Evolutionary conservation across 2,888 invertebrate species (phyloP), one percentile per base, ranked within the genome.

Genomic region (Agonopterix arenella): DNA sequence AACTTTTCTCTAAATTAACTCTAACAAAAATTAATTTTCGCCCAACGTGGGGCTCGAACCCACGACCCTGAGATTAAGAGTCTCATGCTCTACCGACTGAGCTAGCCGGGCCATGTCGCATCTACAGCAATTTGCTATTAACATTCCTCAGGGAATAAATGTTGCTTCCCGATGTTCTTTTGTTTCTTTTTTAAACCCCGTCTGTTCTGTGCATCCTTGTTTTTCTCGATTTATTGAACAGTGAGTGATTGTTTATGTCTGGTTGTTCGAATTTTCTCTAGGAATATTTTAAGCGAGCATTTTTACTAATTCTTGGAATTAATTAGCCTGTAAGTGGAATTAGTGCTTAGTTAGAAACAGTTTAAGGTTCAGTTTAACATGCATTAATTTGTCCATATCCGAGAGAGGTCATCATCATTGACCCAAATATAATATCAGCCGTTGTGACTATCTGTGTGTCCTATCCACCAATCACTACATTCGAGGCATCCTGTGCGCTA

Each of bases 51-150:
- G 90, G 90, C 90, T 90, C 90, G 90, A 90, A 90, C 90, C 90
- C 90, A 90, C 90, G 90, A 90, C 90, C 90, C 90, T 90, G 90
- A 90, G 90, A 90, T 90, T 90, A 90, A 90, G 90, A 91, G 90
- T 90, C 90, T 90, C 90, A 90, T 89, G 86, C 85, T 88, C 86
- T 86, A 84, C 84, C 86, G 89, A 90, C 89, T 89, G 90, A 89
- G 89, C 89, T 90, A 90, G 86, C 89, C 89, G 89, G 90, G 90
- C 89, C 68, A 8, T 51, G 45, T 13, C n/a, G 4, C 5, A 4
- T 10, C 2, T 4, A 4, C 10, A n/a, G 40, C 7, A 40, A 47
- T 40, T 38, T 47, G 18, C 46, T 37, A 37, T 46, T 46, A 28
- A 45, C 18, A 45, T 45, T 45, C 44, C 28, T 10, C 10, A 28